Conservation (phyloP, 1,140 invertebrate species). For the Chionoecetes opilio region DNA sequence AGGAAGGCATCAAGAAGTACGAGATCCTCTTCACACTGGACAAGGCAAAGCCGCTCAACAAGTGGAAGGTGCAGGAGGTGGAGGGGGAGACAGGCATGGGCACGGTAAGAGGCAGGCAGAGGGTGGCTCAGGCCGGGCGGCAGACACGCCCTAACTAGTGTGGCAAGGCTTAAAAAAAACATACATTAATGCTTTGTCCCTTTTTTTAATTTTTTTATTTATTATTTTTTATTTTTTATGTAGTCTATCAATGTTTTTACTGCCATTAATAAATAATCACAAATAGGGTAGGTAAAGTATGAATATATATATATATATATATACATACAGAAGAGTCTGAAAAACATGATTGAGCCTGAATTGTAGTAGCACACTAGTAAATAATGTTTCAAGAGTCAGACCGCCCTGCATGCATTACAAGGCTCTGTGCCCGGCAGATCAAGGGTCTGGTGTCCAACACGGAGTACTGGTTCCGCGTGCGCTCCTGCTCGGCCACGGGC, state of each 20-base stretch:
- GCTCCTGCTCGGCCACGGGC: slow-evolving; percentile 66
- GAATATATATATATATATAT: slow-evolving; percentile 5
- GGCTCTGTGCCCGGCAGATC: slow-evolving; percentile 55
- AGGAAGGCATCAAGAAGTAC: slow-evolving; percentile 71
- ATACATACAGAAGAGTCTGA: no score
- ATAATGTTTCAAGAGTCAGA: no score
- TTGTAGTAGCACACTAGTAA: no score
- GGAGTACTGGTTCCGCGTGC: slow-evolving; percentile 79
- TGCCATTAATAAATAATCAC: no score
- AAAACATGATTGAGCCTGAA: no score
- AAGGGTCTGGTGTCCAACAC: slow-evolving; percentile 80
- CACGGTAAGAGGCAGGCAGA: slow-evolving; percentile 53
- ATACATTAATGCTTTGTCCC: neutral
- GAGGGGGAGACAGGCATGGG: slow-evolving; percentile 47
- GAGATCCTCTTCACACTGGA: slow-evolving; percentile 79
- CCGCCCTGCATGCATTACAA: no score
- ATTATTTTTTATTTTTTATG: no score
- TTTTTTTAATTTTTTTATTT: no score
- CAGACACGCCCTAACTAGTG: neutral
- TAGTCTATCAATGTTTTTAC: no score
- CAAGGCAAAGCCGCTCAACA: slow-evolving; percentile 67
- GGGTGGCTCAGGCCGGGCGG: neutral
- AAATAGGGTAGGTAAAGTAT: no score
- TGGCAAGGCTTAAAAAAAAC: neutral
- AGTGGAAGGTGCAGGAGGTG: slow-evolving; percentile 76